Evolutionary conservation across 2,113 vertebrate species (phyloP).

Genomic region (Carassius auratus): DNA sequence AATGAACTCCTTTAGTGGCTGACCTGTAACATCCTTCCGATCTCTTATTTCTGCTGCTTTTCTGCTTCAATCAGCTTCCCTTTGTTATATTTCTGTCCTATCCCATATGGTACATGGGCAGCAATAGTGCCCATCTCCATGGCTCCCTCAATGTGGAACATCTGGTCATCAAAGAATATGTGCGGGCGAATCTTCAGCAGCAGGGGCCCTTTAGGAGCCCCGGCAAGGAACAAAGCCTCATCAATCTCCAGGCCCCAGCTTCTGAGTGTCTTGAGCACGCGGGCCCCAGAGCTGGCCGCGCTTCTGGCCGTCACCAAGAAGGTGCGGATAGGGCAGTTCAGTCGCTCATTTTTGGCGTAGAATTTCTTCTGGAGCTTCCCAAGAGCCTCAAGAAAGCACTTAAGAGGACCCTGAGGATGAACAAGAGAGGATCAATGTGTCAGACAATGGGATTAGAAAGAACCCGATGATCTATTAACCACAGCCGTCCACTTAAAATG

Average conservation of each 20-base stretch:
- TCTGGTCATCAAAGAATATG: constrained; percentile 96
- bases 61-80: constrained; percentile 69
- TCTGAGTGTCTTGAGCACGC: constrained; percentile 92
- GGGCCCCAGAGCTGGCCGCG: constrained; percentile 89
- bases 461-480: not conserved
- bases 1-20: not conserved
- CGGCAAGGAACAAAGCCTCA: constrained; percentile 94
- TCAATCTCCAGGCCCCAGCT: constrained; percentile 96
- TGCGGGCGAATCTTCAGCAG: constrained; percentile 92
- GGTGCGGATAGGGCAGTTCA: constrained; percentile 91
- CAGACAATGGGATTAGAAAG: not conserved
- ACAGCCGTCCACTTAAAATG: not conserved
- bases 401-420: constrained; percentile 85
- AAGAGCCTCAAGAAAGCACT: constrained; percentile 92
- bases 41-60: constrained; percentile 28
- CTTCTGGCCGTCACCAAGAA: constrained; percentile 94
- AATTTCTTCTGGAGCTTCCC: constrained; percentile 97
- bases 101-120: constrained; percentile 87
- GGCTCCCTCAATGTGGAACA: constrained; percentile 91
- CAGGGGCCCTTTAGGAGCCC: constrained; percentile 92
- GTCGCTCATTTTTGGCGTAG: constrained; percentile 85
- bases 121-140: constrained; percentile 84
- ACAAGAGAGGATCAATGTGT: not conserved
- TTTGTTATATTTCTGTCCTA: constrained; percentile 82
- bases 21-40: not conserved